Evolutionary conservation across 2,888 invertebrate genomes (phyloP).

Genomic region (Pecten maximus): DNA sequence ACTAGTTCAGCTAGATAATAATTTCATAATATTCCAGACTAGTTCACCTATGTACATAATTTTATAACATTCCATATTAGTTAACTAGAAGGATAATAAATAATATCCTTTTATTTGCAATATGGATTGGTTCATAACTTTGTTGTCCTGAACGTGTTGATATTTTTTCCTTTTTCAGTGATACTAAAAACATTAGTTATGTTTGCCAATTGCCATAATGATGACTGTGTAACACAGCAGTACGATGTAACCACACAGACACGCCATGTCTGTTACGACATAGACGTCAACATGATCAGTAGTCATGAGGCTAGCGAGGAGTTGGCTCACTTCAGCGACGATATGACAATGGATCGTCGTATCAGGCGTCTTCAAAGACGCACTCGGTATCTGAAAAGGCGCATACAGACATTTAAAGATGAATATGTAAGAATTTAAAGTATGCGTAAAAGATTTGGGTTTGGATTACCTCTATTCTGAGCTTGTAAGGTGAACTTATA

Average conservation of each 20-base stretch:
- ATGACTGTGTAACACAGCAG: neutral
- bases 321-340: neutral
- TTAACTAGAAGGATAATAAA: too few relatives aligned
- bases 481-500: too few relatives aligned
- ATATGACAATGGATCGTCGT: neutral
- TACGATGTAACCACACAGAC: neutral
- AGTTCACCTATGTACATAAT: too few relatives aligned
- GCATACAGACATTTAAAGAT: neutral
- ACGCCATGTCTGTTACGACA: neutral
- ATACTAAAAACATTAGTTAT: neutral
- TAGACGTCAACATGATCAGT: neutral
- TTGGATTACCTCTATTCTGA: too few relatives aligned
- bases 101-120: too few relatives aligned
- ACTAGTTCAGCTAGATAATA: too few relatives aligned
- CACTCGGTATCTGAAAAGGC: neutral
- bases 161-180: neutral
- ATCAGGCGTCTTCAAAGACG: neutral
- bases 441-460: too few relatives aligned
- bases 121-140: too few relatives aligned
- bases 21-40: too few relatives aligned
- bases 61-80: too few relatives aligned
- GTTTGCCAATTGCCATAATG: neutral
- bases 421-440: conserved; percentile 27
- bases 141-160: too few relatives aligned
- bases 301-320: neutral